Evolutionary conservation across 2,797 vertebrate species (phyloP).

Genomic region (Dromococcyx pavoninus): DNA sequence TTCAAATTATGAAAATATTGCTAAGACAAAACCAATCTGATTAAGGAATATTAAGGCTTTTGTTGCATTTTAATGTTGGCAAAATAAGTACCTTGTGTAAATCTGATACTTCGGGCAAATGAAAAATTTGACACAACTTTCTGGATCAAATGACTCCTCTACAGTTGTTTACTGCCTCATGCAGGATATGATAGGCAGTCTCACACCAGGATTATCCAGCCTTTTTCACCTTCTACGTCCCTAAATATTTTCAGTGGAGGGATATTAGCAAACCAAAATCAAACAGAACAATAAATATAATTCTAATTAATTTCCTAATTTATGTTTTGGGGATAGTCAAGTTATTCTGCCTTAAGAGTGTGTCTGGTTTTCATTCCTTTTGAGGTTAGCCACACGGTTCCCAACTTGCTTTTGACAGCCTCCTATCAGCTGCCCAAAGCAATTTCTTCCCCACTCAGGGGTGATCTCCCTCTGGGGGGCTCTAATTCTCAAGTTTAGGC

Average conservation of each 20-base stretch:
- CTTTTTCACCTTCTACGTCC: background rate
- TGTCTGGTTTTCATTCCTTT: background rate
- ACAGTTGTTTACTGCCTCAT: background rate
- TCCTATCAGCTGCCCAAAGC: background rate
- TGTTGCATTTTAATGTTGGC: background rate
- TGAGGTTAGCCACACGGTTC: background rate
- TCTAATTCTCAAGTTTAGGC: background rate
- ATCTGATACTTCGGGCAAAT: background rate
- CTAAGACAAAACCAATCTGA: background rate
- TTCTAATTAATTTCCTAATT: background rate
- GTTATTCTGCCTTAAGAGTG: background rate
- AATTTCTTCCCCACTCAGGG: background rate
- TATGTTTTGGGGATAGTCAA: background rate
- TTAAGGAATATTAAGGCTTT: background rate
- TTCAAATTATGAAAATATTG: no score
- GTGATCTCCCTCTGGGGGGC: no score
- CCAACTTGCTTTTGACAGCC: background rate
- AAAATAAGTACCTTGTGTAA: background rate
- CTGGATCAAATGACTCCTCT: background rate
- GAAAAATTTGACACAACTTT: background rate
- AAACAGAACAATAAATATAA: background rate
- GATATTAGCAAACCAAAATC: background rate
- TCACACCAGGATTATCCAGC: background rate
- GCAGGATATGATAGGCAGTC: background rate
- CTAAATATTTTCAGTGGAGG: background rate